Evolutionary conservation across 2,113 vertebrate species (phyloP).

Genomic region (Clarias magur): DNA sequence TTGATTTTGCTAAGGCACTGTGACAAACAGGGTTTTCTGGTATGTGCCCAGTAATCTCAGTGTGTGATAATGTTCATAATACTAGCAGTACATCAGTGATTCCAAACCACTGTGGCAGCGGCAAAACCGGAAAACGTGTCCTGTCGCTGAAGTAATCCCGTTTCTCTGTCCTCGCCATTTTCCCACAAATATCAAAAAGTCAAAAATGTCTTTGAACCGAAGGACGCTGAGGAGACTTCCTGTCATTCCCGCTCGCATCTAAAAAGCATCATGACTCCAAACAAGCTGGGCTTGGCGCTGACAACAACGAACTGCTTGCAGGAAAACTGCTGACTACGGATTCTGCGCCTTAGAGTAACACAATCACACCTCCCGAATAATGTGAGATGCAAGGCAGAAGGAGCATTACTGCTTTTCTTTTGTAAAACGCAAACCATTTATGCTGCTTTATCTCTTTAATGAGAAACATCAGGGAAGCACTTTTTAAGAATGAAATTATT

Average conservation of each 20-base stretch:
- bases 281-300: background rate
- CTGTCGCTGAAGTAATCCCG: background rate
- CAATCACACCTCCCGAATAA: background rate
- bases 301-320: constrained; percentile 3
- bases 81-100: background rate
- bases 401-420: background rate
- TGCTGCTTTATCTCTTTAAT: background rate
- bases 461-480: background rate
- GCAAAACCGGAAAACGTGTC: background rate
- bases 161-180: background rate
- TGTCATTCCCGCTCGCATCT: background rate
- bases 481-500: background rate
- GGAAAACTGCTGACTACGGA: background rate
- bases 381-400: background rate
- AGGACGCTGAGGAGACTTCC: background rate
- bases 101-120: no score
- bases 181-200: background rate
- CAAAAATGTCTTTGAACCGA: background rate
- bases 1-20: background rate
- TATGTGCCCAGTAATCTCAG: background rate
- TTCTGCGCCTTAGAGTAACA: background rate
- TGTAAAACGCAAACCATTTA: background rate
- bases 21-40: background rate
- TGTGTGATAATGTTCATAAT: background rate
- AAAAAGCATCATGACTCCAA: background rate